Conservation (phyloP, 1,140 invertebrate genomes). For the Drosophila arizonae region DNA sequence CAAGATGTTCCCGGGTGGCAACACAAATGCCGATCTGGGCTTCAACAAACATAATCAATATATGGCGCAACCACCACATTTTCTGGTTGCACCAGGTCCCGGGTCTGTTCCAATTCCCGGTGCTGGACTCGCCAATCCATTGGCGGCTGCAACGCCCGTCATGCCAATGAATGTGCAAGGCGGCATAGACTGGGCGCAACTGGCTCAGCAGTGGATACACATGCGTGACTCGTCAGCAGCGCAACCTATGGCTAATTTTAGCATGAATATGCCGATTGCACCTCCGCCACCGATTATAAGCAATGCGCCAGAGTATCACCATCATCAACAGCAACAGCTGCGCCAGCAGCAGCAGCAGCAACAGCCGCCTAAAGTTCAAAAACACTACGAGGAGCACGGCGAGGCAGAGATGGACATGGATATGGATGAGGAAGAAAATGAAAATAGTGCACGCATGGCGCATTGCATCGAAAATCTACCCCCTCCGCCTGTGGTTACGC, state of each 20-base stretch:
- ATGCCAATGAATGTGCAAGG: slow-evolving; percentile 66
- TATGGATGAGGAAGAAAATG: slow-evolving; percentile 87
- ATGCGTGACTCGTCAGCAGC: slow-evolving; percentile 91
- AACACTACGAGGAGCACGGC: slow-evolving; percentile 85
- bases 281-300: slow-evolving; percentile 67
- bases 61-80: slow-evolving; percentile 52
- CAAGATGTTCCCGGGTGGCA: slow-evolving; percentile 69
- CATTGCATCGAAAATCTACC: slow-evolving; percentile 63
- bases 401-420: slow-evolving; percentile 94
- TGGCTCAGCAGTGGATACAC: slow-evolving; percentile 98
- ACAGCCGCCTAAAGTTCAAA: slow-evolving; percentile 12
- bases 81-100: slow-evolving; percentile 30
- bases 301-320: slow-evolving; percentile 55
- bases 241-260: slow-evolving; percentile 79
- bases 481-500: slow-evolving; percentile 52
- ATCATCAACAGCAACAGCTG: slow-evolving; percentile 20
- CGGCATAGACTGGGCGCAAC: slow-evolving; percentile 95
- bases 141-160: slow-evolving; percentile 72
- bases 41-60: slow-evolving; percentile 84
- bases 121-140: slow-evolving; percentile 79
- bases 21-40: slow-evolving; percentile 61
- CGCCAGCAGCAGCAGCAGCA: slow-evolving; percentile 12
- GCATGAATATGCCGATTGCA: slow-evolving; percentile 53
- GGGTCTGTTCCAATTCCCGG: slow-evolving; percentile 80
- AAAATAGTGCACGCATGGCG: slow-evolving; percentile 28